Base-by-base conservation (phyloP, 2,888 invertebrate genomes). In the Xylota sylvarum region DNA sequence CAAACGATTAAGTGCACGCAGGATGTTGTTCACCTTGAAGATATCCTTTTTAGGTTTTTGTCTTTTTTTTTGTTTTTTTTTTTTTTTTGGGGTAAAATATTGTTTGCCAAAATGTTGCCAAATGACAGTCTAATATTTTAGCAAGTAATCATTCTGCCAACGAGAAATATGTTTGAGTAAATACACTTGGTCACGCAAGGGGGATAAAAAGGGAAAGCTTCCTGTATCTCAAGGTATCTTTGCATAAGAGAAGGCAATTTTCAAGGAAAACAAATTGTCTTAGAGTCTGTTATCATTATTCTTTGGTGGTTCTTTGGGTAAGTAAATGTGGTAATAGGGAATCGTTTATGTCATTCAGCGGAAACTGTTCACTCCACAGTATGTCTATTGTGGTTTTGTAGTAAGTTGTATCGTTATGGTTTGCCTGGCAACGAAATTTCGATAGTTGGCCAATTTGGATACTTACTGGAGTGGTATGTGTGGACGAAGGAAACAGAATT, bases 71-170 rank as follows among this genome's bases (percentile, higher is more conserved):
- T 43, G 14, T 55, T 46, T 50, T 12, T 65, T 19, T n/a, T 37
- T 30, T 35, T 23, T 23, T 77, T 58, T 43, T 58, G 14, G 35
- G 56, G 37, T 55, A 60, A 55, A 69, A 78, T 73, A 65, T 67
- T 46, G 52, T 78, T 60, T 76, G 62, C 52, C 74, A 67, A 81
- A 60, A 69, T 55, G 30, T 64, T 65, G 65, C 84, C 76, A 86
- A 82, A 86, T 82, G 86, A 86, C 86, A 82, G 86, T 82, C 86
- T 86, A 86, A 81, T 86, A 86, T 86, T 86, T 86, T 86, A 82
- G 77, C 82, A 86, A 77, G 82, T 82, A 86, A 86, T 86, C 81
- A 86, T 82, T 35, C 73, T 86, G 82, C 81, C 86, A 86, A 77
- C 30, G 62, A 55, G 69, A 73, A 73, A 72, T 78, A 58, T 77